A percentile compares a stretch with the other conserved stretches of the same genome.
Conservation (phyloP, 2,888 invertebrate genomes). For the Panopea generosa region DNA sequence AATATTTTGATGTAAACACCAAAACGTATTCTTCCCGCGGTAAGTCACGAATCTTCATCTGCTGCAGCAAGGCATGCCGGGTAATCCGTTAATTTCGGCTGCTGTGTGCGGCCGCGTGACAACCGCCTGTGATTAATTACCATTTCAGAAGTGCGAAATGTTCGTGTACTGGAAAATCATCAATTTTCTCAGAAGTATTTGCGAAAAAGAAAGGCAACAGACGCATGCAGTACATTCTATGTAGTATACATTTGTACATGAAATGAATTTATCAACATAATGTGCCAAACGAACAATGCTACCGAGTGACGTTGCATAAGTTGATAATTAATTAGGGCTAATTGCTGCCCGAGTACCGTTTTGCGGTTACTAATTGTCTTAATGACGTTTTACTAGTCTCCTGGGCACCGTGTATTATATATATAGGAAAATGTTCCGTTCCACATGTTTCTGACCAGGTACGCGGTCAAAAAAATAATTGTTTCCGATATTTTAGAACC, state of each 20-base stretch:
- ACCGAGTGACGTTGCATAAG: no score
- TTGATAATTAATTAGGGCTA: not conserved
- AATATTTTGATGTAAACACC: slow-evolving; percentile 67
- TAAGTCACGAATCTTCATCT: slow-evolving; percentile 1
- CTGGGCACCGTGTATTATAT: no score
- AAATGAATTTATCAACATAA: no score
- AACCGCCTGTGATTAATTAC: slow-evolving; percentile 32
- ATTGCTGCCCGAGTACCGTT: slow-evolving; percentile 4
- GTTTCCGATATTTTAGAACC: no score
- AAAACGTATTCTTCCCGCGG: slow-evolving; percentile 34
- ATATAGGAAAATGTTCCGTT: no score
- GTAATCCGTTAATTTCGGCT: slow-evolving; percentile 4
- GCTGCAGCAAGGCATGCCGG: not conserved
- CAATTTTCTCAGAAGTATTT: slow-evolving; percentile 7
- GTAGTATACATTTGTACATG: no score
- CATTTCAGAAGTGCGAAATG: slow-evolving; percentile 20
- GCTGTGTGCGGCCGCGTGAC: slow-evolving; percentile 36
- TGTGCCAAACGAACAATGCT: no score
- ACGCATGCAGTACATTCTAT: not conserved
- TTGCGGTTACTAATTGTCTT: slow-evolving; percentile 1
- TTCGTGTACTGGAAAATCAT: slow-evolving; percentile 4
- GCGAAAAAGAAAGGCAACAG: not conserved
- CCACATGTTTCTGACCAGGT: no score
- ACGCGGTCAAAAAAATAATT: no score
- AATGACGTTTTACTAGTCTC: not conserved